These are phyloP conservation scores for Deladenus siricidicola DNA, from an alignment of 2,888 invertebrate genomes.

Conservation along the genomic window DNA sequence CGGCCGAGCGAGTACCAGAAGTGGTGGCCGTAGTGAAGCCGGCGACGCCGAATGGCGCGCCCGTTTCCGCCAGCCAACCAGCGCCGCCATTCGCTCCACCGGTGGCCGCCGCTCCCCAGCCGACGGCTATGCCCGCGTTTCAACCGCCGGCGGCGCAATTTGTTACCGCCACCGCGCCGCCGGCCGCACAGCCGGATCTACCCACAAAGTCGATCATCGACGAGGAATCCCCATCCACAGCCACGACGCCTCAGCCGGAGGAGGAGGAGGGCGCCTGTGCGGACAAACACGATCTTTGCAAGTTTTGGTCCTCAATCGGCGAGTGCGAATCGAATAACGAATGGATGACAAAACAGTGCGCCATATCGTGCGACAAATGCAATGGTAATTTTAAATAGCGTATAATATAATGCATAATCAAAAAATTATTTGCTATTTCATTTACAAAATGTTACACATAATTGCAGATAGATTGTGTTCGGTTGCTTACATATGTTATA, in stretches of 20 bases:
- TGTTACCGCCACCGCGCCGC: too few species aligned
- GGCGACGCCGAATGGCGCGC: not conserved
- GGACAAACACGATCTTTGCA: conserved; percentile 52
- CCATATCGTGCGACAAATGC: conserved; percentile 47
- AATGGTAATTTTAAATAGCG: conserved; percentile 30
- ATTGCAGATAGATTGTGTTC: too few species aligned
- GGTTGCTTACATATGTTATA: too few species aligned
- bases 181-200: not conserved
- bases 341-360: conserved; percentile 51
- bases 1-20: not conserved
- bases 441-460: too few species aligned
- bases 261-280: conserved; percentile 24
- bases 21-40: not conserved
- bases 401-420: not conserved
- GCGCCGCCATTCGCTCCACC: not conserved
- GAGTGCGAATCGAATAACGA: conserved; percentile 47
- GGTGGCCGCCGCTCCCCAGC: not conserved
- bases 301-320: conserved; percentile 52
- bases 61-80: not conserved
- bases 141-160: not conserved
- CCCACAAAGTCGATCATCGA: conserved; percentile 1
- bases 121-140: not conserved
- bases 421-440: not conserved
- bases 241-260: not conserved
- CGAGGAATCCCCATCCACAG: not conserved